Base-by-base conservation (phyloP, 2,113 vertebrate genomes). In the Hemiprocne comata region DNA sequence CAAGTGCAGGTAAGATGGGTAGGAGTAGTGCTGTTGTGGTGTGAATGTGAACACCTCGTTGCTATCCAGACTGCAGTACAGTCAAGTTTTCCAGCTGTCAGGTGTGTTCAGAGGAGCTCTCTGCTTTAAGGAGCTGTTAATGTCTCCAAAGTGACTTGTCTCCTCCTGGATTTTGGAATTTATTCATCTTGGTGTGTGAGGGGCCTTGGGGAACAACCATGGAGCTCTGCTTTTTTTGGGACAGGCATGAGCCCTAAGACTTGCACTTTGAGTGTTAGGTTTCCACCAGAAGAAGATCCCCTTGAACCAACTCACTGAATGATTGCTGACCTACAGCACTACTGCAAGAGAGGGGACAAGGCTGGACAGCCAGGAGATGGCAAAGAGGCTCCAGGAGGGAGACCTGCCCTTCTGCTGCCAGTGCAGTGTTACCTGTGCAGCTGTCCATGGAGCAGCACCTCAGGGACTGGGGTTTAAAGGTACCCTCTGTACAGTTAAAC, bases 1-100 rank as follows among this genome's bases (percentile, higher is more conserved):
- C 93, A 96, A 95, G 83, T 87, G 6, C 34, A 93, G 90, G 86
- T 95, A 79, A 77, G 69, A 11, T 51, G 65, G 20, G 61, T 11
- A 79, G 87, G 58, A 94, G 57, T 42, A 94, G 53, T 78, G 17
- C 61, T 90, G 34, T 12, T 83, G 88, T 60, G 54, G 15, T 90
- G 89, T 81, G 83, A 83, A 31, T 70, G 62, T 17, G 6, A 95
- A 40, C 89, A 65, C 88, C 77, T 90, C 88, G 36, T 93, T 91
- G 54, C 71, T 81, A 19, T 70, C 5, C 60, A 51, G 77, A 6
- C 76, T 83, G 31, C 74, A 91, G 44, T 40, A n/a, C 21, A 51
- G 50, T 34, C 61, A 64, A 69, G 20, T 79, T 85, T 86, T 57
- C 83, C 55, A 65, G 6, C 69, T 64, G 64, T 34, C 55, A 73